A percentile compares a stretch with the other conserved stretches of the same genome.
Conservation (phyloP, 2,113 vertebrate species). For the Tympanuchus pallidicinctus region DNA sequence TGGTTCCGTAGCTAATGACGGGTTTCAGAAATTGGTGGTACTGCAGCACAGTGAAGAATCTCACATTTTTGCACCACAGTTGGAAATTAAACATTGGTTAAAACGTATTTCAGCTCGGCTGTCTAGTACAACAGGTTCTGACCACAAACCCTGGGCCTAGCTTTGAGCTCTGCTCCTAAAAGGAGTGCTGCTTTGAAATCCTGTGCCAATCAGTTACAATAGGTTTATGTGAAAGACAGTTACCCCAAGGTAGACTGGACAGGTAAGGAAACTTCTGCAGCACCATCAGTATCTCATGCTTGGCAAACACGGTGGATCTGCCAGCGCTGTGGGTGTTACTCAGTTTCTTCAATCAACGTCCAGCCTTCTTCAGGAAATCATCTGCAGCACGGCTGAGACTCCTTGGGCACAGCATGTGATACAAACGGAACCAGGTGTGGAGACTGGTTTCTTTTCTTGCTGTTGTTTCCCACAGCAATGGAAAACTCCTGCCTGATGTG, state of each 20-base stretch:
- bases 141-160: constrained; percentile 40
- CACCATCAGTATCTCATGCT: background rate
- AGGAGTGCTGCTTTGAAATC: constrained; percentile 55
- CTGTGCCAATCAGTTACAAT: constrained; percentile 52
- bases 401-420: background rate
- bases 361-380: constrained; percentile 1
- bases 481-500: constrained; percentile 9
- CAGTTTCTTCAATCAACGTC: constrained; percentile 20
- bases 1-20: constrained; percentile 52
- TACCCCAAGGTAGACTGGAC: background rate
- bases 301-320: constrained; percentile 24
- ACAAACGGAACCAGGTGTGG: background rate
- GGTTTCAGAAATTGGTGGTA: constrained; percentile 56
- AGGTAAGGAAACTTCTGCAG: constrained; percentile 19
- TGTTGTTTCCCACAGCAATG: background rate
- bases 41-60: constrained; percentile 59
- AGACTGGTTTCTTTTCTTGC: background rate
- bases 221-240: constrained; percentile 21
- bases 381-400: constrained; percentile 15
- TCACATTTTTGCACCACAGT: constrained; percentile 57
- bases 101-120: constrained; percentile 13
- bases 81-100: constrained; percentile 65
- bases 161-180: constrained; percentile 30
- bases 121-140: constrained; percentile 36
- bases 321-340: constrained; percentile 32